Percentiles rank a stretch among this genome's conserved stretches.
phyloP scores from a whole-genome alignment of 2,797 vertebrate species.

The Cossypha dichroa region DNA sequence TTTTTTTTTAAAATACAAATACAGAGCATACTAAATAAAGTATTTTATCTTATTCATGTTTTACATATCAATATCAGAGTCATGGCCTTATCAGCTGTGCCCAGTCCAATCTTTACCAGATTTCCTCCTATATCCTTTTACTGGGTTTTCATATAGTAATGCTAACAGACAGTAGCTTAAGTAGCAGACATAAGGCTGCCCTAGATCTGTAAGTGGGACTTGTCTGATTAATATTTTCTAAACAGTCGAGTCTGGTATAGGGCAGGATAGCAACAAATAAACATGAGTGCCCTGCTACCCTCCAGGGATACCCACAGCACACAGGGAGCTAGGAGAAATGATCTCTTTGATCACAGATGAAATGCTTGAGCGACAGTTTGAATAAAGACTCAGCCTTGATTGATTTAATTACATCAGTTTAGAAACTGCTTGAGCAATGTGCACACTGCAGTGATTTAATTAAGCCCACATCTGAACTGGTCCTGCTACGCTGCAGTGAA shows the following conservation, averaged over 20 bases:
- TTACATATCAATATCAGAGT: not conserved
- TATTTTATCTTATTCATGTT: not conserved
- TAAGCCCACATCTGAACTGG: not conserved
- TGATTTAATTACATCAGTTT: constrained; percentile 1
- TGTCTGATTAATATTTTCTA: not conserved
- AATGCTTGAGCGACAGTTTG: not conserved
- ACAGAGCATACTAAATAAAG: not conserved
- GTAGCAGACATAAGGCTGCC: not conserved
- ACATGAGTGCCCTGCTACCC: not conserved
- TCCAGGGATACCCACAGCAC: no score
- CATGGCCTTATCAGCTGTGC: not conserved
- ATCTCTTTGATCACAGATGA: not conserved
- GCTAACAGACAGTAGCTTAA: not conserved
- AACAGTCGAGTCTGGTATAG: not conserved
- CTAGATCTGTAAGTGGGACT: not conserved
- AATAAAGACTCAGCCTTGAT: not conserved
- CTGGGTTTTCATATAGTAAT: not conserved
- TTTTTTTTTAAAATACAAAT: not conserved
- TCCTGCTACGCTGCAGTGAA: not conserved
- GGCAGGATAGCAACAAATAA: not conserved
- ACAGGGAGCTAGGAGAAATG: not conserved
- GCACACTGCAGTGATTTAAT: not conserved
- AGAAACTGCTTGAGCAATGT: not conserved
- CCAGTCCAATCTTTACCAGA: not conserved
- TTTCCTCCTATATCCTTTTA: not conserved